A percentile compares a stretch with the other conserved stretches of the same genome.
These are phyloP conservation scores for Hippotragus niger DNA, from an alignment of 2,113 vertebrate genomes.

Conservation along the genomic window DNA sequence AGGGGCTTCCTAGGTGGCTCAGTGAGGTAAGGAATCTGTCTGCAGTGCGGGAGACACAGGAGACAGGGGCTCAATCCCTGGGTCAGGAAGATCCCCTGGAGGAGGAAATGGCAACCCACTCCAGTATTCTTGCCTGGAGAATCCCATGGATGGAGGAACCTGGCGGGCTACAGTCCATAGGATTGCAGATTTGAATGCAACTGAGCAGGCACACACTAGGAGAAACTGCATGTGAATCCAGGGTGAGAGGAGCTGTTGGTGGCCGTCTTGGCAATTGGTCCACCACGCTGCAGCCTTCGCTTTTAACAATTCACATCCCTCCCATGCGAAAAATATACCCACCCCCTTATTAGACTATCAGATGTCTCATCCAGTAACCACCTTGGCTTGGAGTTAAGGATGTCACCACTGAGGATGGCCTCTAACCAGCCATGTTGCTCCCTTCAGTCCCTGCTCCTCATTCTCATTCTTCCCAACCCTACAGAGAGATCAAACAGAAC, in stretches of 20 bases:
- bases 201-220: background rate
- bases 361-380: background rate
- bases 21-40: background rate
- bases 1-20: background rate
- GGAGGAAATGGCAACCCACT: background rate
- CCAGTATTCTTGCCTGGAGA: background rate
- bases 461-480: background rate
- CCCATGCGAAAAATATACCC: background rate
- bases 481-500: background rate
- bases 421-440: background rate
- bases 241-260: background rate
- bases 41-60: background rate
- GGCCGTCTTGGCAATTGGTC: background rate
- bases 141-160: background rate
- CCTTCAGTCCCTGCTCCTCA: background rate
- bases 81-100: background rate
- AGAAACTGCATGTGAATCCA: background rate
- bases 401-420: background rate
- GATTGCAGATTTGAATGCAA: background rate
- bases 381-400: background rate
- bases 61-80: background rate
- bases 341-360: background rate
- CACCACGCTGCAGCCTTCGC: background rate
- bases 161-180: background rate
- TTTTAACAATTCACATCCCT: background rate